Conservation (phyloP, 2,113 vertebrate species). For the Cricetomys ansorgei region DNA sequence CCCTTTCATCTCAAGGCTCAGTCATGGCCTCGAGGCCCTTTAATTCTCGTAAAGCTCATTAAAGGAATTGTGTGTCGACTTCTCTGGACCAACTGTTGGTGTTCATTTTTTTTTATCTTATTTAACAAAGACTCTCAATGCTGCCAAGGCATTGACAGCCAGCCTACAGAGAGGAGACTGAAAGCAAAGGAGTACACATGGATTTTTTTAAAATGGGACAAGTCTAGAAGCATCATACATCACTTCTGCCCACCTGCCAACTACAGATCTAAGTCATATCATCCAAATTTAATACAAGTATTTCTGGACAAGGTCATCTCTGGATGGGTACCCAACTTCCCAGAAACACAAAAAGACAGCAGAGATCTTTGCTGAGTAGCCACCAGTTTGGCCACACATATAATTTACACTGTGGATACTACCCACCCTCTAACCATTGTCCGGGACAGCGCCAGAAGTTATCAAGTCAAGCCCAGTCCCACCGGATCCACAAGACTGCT, state of each 20-base stretch:
- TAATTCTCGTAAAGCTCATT: neutral
- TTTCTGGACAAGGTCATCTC: neutral
- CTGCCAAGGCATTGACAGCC: neutral
- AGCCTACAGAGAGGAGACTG: neutral
- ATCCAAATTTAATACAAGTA: neutral
- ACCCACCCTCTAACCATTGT: neutral
- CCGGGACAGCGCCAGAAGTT: no score
- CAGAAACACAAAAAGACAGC: neutral
- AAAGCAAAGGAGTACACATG: neutral
- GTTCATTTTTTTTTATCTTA: neutral
- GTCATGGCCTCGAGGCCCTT: neutral
- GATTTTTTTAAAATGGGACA: neutral
- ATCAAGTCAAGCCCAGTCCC: neutral
- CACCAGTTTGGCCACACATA: neutral
- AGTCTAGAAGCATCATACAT: neutral
- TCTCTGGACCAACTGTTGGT: neutral
- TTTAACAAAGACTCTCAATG: neutral
- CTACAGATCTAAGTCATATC: neutral
- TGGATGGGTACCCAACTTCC: neutral
- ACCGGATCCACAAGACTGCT: neutral
- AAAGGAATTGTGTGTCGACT: neutral
- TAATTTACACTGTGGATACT: neutral
- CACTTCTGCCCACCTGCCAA: neutral
- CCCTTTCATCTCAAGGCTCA: neutral
- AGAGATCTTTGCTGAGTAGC: neutral